Evolutionary conservation across 2,888 invertebrate species (phyloP).

Genomic region (Ariolimax columbianus): DNA sequence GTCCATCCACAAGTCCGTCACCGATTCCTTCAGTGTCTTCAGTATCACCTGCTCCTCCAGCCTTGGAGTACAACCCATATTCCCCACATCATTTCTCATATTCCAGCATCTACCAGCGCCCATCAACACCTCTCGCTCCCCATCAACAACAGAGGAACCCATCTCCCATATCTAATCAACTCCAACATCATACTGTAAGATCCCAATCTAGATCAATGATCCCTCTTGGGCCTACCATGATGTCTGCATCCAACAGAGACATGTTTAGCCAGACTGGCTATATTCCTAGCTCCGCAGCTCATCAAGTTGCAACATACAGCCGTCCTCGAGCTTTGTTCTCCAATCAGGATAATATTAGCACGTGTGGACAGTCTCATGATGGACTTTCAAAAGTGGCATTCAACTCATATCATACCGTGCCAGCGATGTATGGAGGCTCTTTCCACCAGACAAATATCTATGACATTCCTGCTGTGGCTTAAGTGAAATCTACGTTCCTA

Average conservation of each 20-base stretch:
- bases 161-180: conserved; percentile 26
- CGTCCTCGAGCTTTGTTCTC: conserved; percentile 10
- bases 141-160: conserved; percentile 11
- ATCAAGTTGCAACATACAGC: conserved; percentile 24
- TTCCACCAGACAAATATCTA: conserved; percentile 30
- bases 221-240: background rate
- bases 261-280: background rate
- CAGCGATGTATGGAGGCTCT: conserved; percentile 26
- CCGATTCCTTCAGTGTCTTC: background rate
- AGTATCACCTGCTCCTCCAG: conserved; percentile 4
- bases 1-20: conserved; percentile 9
- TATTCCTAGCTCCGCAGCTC: conserved; percentile 28
- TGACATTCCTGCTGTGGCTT: conserved; percentile 49
- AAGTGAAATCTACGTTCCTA: background rate
- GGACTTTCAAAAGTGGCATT: conserved; percentile 29
- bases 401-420: conserved; percentile 37
- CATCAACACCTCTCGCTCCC: background rate
- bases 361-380: background rate
- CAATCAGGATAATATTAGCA: background rate
- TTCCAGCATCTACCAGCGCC: background rate
- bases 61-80: conserved; percentile 43
- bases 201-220: conserved; percentile 12
- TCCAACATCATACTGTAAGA: background rate
- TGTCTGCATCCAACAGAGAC: conserved; percentile 3
- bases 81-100: conserved; percentile 16